Conservation (phyloP, 2,797 vertebrate genomes). For the Cetoscarus ocellatus region DNA sequence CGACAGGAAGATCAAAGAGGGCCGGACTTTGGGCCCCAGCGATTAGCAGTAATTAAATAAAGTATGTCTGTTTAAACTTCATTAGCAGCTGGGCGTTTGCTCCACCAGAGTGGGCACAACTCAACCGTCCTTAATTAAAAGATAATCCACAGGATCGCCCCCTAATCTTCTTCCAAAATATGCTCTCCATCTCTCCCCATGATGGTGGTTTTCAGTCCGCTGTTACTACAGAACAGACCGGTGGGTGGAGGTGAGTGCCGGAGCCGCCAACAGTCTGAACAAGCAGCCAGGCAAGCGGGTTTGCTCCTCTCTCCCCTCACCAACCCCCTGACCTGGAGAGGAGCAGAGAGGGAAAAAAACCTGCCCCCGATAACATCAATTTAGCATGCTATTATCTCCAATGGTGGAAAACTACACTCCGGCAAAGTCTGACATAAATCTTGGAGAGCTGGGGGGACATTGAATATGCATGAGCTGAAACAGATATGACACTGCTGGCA, state of each 20-base stretch:
- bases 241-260: constrained; percentile 77
- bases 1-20: constrained; percentile 96
- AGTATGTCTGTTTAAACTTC: constrained; percentile 99
- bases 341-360: constrained; percentile 72
- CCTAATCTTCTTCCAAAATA: constrained; percentile 97
- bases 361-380: constrained; percentile 98
- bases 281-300: constrained; percentile 67
- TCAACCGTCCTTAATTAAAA: constrained; percentile 99
- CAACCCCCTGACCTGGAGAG: constrained; percentile 78
- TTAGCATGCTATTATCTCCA: constrained; percentile 99
- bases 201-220: constrained; percentile 69
- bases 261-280: constrained; percentile 68
- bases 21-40: constrained; percentile 93
- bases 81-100: constrained; percentile 97
- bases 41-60: constrained; percentile 99
- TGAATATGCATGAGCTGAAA: constrained; percentile 99
- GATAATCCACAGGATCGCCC: constrained; percentile 97
- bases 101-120: constrained; percentile 98
- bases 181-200: constrained; percentile 83
- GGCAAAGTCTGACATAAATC: constrained; percentile 99
- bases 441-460: constrained; percentile 98
- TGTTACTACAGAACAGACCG: constrained; percentile 65
- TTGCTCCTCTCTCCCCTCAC: constrained; percentile 74
- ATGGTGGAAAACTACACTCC: constrained; percentile 99
- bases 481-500: constrained; percentile 99